phyloP scores from a whole-genome alignment of 2,113 vertebrate species.

The Prunella himalayana region DNA sequence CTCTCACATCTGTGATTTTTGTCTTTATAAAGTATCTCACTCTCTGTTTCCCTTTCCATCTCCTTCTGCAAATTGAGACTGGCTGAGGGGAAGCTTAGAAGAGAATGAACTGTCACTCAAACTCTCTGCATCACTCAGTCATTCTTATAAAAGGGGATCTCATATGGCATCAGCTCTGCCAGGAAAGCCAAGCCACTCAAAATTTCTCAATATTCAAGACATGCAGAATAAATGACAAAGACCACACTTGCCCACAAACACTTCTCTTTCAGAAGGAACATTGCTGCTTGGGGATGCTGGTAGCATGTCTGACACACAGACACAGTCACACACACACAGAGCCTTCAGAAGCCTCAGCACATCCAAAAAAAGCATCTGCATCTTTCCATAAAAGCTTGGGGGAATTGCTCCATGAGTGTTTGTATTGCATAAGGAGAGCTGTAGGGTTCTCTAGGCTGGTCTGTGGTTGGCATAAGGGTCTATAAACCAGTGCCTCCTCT shows the following conservation, averaged over 20 bases:
- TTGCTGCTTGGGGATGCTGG: neutral
- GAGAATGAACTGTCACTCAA: slow-evolving; percentile 42
- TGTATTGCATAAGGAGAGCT: neutral
- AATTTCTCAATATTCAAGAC: neutral
- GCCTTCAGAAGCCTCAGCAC: neutral
- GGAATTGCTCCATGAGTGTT: neutral
- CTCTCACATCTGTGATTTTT: neutral
- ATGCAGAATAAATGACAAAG: neutral
- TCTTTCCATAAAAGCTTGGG: neutral
- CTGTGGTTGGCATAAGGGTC: neutral
- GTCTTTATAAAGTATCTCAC: neutral
- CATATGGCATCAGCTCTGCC: neutral
- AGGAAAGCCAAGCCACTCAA: neutral
- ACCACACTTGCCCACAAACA: neutral
- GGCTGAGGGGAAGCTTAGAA: neutral
- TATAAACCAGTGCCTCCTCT: neutral
- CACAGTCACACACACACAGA: neutral
- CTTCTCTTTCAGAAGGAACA: neutral
- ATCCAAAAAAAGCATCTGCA: neutral
- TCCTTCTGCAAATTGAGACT: slow-evolving; percentile 24
- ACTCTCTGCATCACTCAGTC: slow-evolving; percentile 26
- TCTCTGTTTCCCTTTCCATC: neutral
- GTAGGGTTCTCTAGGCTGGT: neutral
- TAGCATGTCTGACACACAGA: neutral
- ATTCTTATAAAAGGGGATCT: slow-evolving; percentile 11